Percentiles rank a stretch among this genome's conserved stretches.
Conservation (phyloP, 2,797 vertebrate genomes). For the Rhinella marina region DNA sequence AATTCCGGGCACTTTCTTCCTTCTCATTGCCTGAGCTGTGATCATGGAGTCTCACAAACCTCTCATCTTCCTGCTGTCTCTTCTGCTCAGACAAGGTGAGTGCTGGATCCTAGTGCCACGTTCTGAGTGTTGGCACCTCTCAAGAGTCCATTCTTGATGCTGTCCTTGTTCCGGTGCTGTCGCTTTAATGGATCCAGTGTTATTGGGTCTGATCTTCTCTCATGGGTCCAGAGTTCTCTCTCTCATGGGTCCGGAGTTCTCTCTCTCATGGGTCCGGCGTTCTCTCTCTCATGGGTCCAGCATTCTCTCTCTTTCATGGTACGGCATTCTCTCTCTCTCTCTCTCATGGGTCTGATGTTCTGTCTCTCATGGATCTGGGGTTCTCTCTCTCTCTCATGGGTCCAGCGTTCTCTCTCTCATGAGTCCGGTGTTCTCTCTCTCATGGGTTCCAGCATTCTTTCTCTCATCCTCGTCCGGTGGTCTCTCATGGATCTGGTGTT, state of each 20-base stretch:
- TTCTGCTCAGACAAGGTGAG: constrained; percentile 83
- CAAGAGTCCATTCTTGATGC: too few relatives aligned
- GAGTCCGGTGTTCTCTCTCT: neutral
- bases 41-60: constrained; percentile 73
- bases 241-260: neutral
- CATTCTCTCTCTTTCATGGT: too few relatives aligned
- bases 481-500: too few relatives aligned
- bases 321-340: too few relatives aligned
- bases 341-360: too few relatives aligned
- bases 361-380: too few relatives aligned
- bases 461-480: too few relatives aligned
- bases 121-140: too few relatives aligned
- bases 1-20: constrained; percentile 28
- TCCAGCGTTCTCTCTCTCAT: neutral
- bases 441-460: too few relatives aligned
- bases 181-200: too few relatives aligned
- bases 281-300: too few relatives aligned
- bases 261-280: too few relatives aligned
- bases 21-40: neutral
- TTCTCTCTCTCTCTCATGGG: neutral
- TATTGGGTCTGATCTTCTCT: neutral
- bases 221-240: neutral
- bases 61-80: constrained; percentile 70
- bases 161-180: neutral
- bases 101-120: neutral